Evolutionary conservation across 1,140 invertebrate genomes (phyloP).

Genomic region (Sinella curviseta): DNA sequence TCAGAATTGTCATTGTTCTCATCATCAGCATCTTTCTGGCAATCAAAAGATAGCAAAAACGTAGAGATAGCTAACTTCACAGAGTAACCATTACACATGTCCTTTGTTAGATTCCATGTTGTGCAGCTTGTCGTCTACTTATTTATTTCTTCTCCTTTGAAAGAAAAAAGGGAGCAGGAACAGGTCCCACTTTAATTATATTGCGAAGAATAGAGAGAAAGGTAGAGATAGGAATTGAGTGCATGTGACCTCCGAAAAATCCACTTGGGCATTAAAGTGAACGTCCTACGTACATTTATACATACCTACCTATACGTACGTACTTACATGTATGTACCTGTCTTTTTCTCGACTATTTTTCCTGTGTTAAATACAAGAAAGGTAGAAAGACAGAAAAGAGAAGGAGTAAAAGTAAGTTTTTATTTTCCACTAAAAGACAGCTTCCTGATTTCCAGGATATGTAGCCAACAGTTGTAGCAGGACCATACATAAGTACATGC

Average conservation of each 20-base stretch:
- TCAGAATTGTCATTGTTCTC: no score
- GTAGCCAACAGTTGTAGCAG: no score
- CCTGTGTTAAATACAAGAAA: no score
- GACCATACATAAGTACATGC: neutral
- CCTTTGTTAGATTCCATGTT: no score
- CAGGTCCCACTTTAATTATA: slow-evolving; percentile 15
- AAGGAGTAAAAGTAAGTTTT: no score
- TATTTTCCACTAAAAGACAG: no score
- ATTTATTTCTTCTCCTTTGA: neutral
- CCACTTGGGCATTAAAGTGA: neutral
- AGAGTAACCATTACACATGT: neutral
- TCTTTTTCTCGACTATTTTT: no score
- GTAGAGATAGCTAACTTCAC: no score
- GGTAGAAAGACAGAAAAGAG: no score
- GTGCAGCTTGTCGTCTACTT: neutral
- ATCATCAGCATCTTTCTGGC: no score
- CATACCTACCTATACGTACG: neutral
- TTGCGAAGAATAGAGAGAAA: neutral
- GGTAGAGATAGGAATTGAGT: neutral
- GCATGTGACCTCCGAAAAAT: neutral
- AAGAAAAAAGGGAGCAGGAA: neutral
- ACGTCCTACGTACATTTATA: neutral
- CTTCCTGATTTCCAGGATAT: no score
- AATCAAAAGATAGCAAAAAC: no score
- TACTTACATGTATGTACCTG: neutral